Base-by-base conservation (phyloP, 1,140 invertebrate genomes). In the Wiebesia pumilae region DNA sequence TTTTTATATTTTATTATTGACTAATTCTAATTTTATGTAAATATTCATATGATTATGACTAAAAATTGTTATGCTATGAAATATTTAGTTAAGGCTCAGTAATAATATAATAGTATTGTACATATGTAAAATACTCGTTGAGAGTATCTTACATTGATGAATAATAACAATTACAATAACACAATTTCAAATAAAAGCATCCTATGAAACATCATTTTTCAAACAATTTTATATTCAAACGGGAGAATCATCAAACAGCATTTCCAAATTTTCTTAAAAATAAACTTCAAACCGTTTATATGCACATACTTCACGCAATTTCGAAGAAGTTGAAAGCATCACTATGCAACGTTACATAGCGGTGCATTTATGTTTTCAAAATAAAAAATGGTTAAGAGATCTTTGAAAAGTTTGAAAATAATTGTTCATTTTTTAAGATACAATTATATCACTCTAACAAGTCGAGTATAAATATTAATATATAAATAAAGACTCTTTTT, bases 221-320 rank as follows among this genome's bases (percentile, higher is more conserved):
- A 38, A 71, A 38, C 69, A 21, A 71, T 71, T 71, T 71, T 35
- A 38, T 16, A 71, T 35, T 71, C 69, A 71, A 71, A 71, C 19
- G 21, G 3, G 33, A 38, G 69, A 71, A 38, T 38, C 69, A 38
- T 71, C 35, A 38, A 38, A 71, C 35, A 40, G 21, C 16, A 4
- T 71, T 71, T 71, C 12, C 35, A 71, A 71, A 16, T 71, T 71
- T 71, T 35, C 69, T 71, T 38, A 0, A 40, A 71, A 21, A 33
- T 38, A 71, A 71, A 71, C 19, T 71, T 38, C 69, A 71, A 71
- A 38, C 69, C 69, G 40, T 40, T 71, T 71, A 71, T 71, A 38
- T 38, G 69, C 69, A 71, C 69, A 35, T 71, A 21, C n/a, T 71
- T 71, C 35, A 14, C 35, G 40, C 33, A 40, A 38, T 71, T 71